Conservation (phyloP, 2,113 vertebrate species). For the Ardeotis arabs region DNA sequence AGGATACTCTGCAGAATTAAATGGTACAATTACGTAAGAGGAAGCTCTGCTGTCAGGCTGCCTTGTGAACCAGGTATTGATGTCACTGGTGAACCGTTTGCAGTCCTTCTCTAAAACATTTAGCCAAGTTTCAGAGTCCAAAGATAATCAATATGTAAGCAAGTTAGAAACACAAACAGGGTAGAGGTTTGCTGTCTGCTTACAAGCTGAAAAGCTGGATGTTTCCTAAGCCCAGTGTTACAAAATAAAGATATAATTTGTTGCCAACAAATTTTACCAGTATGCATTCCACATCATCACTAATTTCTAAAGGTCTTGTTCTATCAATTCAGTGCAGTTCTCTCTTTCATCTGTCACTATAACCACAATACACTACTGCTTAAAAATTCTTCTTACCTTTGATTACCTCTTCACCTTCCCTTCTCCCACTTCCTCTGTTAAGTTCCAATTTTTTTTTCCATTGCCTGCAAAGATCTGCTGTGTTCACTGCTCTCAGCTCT, state of each 20-base stretch:
- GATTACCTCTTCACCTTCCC: neutral
- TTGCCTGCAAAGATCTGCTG: neutral
- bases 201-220: neutral
- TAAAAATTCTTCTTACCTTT: neutral
- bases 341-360: neutral
- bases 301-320: neutral
- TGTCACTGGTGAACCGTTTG: neutral
- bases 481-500: neutral
- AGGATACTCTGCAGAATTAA: neutral
- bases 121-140: neutral
- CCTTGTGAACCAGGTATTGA: neutral
- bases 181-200: neutral
- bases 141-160: neutral
- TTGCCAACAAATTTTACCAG: neutral
- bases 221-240: neutral
- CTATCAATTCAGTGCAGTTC: neutral
- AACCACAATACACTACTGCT: neutral
- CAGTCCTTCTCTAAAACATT: neutral
- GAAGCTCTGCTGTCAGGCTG: neutral
- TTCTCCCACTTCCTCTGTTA: neutral
- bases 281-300: neutral
- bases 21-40: neutral
- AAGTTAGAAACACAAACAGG: neutral
- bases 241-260: neutral
- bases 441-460: neutral